These are phyloP conservation scores for Penelope pileata DNA, from an alignment of 2,113 vertebrate genomes.

Conservation along the genomic window DNA sequence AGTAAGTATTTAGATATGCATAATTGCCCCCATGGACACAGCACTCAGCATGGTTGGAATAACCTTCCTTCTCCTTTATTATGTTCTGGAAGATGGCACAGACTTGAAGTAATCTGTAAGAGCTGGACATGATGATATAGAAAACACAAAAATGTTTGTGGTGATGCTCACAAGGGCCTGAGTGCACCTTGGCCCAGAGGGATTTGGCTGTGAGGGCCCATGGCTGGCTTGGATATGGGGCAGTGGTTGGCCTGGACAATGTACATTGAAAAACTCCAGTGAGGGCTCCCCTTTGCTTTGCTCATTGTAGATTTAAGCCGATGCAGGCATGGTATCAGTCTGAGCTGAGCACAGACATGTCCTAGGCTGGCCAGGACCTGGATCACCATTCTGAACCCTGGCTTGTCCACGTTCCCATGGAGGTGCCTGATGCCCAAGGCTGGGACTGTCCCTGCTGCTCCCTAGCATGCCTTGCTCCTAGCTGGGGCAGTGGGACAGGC, in stretches of 20 bases:
- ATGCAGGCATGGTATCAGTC: neutral
- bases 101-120: neutral
- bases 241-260: neutral
- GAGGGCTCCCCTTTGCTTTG: rapidly evolving
- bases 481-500: rapidly evolving
- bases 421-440: rapidly evolving
- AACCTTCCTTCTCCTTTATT: neutral
- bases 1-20: neutral
- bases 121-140: neutral
- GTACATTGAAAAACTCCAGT: neutral
- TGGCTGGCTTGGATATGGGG: neutral
- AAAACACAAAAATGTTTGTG: neutral
- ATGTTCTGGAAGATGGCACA: neutral
- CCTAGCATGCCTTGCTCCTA: neutral
- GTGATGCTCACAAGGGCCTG: neutral
- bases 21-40: neutral
- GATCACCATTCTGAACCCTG: neutral
- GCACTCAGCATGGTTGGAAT: neutral
- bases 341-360: neutral
- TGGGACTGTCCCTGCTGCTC: neutral
- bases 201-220: neutral
- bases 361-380: neutral
- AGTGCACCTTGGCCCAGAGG: rapidly evolving
- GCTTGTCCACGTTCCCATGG: rapidly evolving
- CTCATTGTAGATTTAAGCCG: neutral